These are phyloP conservation scores for Iphiclides podalirius DNA, from an alignment of 2,888 invertebrate species.

Conservation along the genomic window DNA sequence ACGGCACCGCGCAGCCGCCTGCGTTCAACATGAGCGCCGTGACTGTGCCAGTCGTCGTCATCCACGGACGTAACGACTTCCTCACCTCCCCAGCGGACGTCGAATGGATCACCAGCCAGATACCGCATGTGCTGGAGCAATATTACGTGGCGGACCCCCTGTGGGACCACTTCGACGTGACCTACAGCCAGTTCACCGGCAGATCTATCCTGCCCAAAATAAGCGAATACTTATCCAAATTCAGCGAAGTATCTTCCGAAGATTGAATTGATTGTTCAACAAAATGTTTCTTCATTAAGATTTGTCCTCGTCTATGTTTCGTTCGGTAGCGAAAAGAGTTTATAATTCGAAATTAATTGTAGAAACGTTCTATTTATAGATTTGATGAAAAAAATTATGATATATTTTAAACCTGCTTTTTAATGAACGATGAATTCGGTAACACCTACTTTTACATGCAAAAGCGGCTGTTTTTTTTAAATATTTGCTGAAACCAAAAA, in stretches of 20 bases:
- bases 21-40: slow-evolving; percentile 48
- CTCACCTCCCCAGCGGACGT: slow-evolving; percentile 81
- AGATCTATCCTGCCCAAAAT: slow-evolving; percentile 40
- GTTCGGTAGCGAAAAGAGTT: too few relatives aligned
- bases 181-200: slow-evolving; percentile 43
- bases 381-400: too few relatives aligned
- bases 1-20: slow-evolving; percentile 49
- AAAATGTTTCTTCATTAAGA: too few relatives aligned
- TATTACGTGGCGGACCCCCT: slow-evolving; percentile 75
- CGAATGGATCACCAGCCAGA: slow-evolving; percentile 62
- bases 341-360: too few relatives aligned
- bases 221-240: slow-evolving; percentile 34
- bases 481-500: too few relatives aligned
- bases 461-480: too few relatives aligned
- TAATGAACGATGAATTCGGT: too few relatives aligned
- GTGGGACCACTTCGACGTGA: slow-evolving; percentile 46
- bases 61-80: slow-evolving; percentile 73
- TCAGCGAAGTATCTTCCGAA: slow-evolving; percentile 23
- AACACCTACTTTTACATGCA: too few relatives aligned
- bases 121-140: slow-evolving; percentile 79
- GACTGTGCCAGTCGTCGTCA: slow-evolving; percentile 44
- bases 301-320: too few relatives aligned
- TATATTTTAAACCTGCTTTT: too few relatives aligned
- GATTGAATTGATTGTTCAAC: too few relatives aligned
- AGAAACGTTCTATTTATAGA: too few relatives aligned